Evolutionary conservation across 1,140 invertebrate genomes (phyloP).

Genomic region (Drosophila carrolli): DNA sequence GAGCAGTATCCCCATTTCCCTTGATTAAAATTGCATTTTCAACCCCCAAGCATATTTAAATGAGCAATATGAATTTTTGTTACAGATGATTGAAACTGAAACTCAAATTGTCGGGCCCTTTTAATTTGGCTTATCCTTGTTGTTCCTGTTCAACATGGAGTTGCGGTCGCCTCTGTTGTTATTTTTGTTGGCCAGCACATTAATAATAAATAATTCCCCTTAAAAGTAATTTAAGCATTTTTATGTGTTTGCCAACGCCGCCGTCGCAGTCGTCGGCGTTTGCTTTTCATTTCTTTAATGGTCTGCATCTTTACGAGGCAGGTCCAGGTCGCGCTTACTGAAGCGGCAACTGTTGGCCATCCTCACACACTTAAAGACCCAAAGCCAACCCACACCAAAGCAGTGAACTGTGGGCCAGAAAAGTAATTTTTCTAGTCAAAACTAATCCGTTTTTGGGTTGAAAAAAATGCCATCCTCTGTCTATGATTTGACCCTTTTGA

Average conservation of each 20-base stretch:
- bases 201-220: conserved; percentile 82
- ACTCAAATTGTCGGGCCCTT: conserved; percentile 29
- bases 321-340: conserved; percentile 69
- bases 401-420: conserved; percentile 6
- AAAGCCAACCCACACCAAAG: conserved; percentile 16
- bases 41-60: conserved; percentile 21
- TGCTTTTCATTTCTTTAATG: conserved; percentile 82
- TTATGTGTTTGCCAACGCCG: conserved; percentile 70
- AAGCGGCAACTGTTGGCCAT: conserved; percentile 65
- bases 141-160: neutral
- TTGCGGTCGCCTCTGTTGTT: conserved; percentile 5
- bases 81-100: conserved; percentile 43
- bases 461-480: too few species aligned
- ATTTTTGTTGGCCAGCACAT: conserved; percentile 40
- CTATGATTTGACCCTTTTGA: too few species aligned
- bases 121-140: conserved; percentile 44
- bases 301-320: conserved; percentile 75
- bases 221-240: conserved; percentile 81
- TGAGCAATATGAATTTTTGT: conserved; percentile 31
- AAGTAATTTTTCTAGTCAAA: neutral
- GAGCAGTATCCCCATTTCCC: conserved; percentile 31
- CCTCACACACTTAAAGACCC: conserved; percentile 18
- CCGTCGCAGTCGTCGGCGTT: conserved; percentile 39
- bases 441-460: neutral
- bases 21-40: conserved; percentile 35